Evolutionary conservation across 2,797 vertebrate genomes (phyloP).

Genomic region (Lepilemur ruficaudatus): DNA sequence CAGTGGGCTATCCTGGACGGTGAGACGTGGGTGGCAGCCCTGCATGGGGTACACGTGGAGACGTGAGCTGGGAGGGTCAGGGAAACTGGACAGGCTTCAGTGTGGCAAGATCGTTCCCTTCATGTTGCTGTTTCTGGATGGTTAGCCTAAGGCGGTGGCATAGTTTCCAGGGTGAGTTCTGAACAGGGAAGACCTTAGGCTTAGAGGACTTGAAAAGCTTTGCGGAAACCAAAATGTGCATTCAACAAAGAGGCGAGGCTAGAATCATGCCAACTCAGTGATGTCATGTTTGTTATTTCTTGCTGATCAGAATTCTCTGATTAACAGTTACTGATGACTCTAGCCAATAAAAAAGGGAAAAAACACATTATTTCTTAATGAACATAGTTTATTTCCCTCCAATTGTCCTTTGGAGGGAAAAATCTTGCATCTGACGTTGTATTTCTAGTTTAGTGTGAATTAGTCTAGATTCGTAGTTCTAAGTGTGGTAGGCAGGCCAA

Average conservation of each 20-base stretch:
- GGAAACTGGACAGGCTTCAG: neutral
- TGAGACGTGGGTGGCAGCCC: constrained; percentile 80
- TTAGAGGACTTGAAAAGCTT: neutral
- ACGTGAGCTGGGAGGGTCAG: accelerated
- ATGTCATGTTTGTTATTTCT: neutral
- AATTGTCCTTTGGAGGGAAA: neutral
- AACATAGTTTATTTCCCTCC: neutral
- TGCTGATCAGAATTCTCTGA: constrained; percentile 20
- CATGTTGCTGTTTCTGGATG: neutral
- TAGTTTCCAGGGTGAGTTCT: constrained; percentile 12
- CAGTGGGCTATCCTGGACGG: constrained; percentile 99
- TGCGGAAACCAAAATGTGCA: constrained; percentile 3
- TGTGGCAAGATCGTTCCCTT: neutral
- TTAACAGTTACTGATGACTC: neutral
- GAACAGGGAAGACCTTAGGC: neutral
- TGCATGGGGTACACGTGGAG: neutral
- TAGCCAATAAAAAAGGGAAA: neutral
- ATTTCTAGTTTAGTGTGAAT: neutral
- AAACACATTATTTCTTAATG: constrained; percentile 20
- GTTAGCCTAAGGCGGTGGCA: neutral
- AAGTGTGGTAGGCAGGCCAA: neutral
- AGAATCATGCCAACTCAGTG: neutral
- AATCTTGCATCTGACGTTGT: neutral
- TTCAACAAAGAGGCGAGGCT: constrained; percentile 17
- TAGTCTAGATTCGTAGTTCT: neutral